A percentile compares a stretch with the other conserved stretches of the same genome.
Conservation (phyloP, 2,113 vertebrate species). For the Gobiocypris rarus region DNA sequence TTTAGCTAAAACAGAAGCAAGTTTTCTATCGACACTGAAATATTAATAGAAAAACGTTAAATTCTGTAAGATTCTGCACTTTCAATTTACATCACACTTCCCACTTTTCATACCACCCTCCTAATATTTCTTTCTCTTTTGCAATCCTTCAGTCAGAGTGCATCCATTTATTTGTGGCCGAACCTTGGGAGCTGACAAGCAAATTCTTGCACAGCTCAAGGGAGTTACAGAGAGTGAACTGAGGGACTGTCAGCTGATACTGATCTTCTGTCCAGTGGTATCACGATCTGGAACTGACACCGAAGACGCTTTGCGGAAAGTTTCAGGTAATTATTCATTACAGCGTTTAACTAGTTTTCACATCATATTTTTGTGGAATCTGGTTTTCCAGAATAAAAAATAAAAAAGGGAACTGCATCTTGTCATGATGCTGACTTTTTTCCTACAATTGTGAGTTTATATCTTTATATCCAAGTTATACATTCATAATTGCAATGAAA, state of each 20-base stretch:
- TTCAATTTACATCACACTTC: neutral
- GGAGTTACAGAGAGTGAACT: neutral
- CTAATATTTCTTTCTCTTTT: neutral
- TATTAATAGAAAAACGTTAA: too few relatives aligned
- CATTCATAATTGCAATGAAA: neutral
- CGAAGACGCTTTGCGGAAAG: constrained; percentile 23
- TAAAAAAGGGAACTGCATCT: neutral
- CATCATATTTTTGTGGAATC: neutral
- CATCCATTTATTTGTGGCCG: constrained; percentile 23
- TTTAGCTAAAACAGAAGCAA: too few relatives aligned
- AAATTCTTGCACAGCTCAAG: neutral
- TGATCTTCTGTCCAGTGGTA: constrained; percentile 47
- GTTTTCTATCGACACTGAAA: too few relatives aligned
- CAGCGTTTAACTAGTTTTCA: neutral
- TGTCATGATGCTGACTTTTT: neutral
- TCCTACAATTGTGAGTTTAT: too few relatives aligned
- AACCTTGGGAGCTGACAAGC: constrained; percentile 1
- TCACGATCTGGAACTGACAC: constrained; percentile 46
- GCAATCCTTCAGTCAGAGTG: constrained; percentile 1
- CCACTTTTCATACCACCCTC: neutral
- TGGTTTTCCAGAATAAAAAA: too few relatives aligned
- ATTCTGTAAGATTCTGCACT: too few relatives aligned
- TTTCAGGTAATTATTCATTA: constrained; percentile 33
- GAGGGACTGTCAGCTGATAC: constrained; percentile 26
- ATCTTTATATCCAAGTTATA: neutral